These are phyloP conservation scores for Drosophila antonietae DNA, from an alignment of 2,888 invertebrate species.

Conservation along the genomic window DNA sequence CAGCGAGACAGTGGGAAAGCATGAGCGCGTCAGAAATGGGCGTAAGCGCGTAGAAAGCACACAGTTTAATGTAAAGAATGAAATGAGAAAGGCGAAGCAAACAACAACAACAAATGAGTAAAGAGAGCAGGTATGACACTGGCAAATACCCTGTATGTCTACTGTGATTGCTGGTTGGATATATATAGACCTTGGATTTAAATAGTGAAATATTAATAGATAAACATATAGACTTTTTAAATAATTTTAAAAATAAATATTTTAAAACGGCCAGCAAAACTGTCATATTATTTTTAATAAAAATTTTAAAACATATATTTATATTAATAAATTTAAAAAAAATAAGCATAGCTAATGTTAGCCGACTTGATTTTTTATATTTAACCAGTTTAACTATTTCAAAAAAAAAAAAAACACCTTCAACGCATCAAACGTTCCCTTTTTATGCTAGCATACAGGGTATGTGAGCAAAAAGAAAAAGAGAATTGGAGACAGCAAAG, in stretches of 20 bases:
- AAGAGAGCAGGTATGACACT: neutral
- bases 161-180: neutral
- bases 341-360: no score
- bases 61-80: conserved; percentile 22
- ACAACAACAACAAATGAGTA: conserved; percentile 27
- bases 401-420: neutral
- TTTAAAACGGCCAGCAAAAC: no score
- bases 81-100: conserved; percentile 45
- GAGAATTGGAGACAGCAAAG: conserved; percentile 28
- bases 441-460: neutral
- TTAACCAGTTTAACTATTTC: neutral
- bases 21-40: conserved; percentile 18
- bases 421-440: neutral
- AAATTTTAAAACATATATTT: no score
- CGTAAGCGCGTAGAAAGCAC: conserved; percentile 52
- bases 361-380: neutral
- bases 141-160: neutral
- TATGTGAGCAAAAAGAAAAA: conserved; percentile 22
- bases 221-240: no score
- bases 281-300: no score
- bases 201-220: no score
- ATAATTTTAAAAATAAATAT: no score
- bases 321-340: no score
- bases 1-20: conserved; percentile 1
- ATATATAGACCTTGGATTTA: no score